Conservation (phyloP, 1,140 invertebrate genomes). For the Anoplolepis gracilipes region DNA sequence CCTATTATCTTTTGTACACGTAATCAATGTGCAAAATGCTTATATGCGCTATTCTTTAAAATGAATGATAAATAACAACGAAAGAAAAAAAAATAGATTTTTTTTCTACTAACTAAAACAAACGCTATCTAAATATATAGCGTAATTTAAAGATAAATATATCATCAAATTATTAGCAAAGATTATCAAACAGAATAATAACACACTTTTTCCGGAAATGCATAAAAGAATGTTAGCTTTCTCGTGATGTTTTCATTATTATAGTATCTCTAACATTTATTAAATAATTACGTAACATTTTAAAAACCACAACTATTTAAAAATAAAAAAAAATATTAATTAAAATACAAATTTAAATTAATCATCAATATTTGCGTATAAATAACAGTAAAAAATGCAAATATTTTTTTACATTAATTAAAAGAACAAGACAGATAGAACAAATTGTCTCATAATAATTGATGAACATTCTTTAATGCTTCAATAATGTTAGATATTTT, state of each 20-base stretch:
- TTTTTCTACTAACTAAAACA: too few relatives aligned
- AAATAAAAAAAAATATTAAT: neutral
- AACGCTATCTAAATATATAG: too few relatives aligned
- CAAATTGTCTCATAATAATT: neutral
- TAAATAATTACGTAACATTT: neutral
- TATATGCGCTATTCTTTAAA: too few relatives aligned
- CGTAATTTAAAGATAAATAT: too few relatives aligned
- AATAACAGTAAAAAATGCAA: too few relatives aligned
- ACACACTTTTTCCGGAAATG: neutral
- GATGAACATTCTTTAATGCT: neutral
- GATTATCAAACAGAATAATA: neutral
- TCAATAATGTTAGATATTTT: neutral
- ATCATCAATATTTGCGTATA: too few relatives aligned
- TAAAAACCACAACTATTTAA: neutral
- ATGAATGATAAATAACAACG: too few relatives aligned
- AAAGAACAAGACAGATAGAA: neutral
- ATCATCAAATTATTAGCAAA: neutral
- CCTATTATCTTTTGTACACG: slow-evolving; percentile 18
- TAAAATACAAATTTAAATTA: slow-evolving; percentile 8
- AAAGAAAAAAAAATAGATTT: too few relatives aligned
- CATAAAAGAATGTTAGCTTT: neutral
- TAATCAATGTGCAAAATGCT: neutral
- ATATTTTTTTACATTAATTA: neutral
- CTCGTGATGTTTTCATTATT: neutral
- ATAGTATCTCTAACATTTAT: neutral